Conservation (phyloP, 2,797 vertebrate species). For the Danio albolineatus region DNA sequence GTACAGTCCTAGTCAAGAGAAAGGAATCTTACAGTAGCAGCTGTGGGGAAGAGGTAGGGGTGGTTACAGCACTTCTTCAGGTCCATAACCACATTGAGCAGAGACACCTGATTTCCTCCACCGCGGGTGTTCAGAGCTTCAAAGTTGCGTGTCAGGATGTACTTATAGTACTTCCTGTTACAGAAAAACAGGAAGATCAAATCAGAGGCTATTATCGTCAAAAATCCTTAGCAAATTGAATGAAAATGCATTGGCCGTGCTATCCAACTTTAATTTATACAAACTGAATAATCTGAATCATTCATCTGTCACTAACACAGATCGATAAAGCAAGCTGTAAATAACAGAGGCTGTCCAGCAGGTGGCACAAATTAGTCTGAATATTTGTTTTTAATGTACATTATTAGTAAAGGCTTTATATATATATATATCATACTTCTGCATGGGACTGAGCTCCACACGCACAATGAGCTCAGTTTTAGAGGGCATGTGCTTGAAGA, state of each 20-base stretch:
- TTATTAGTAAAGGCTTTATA: background rate
- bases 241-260: background rate
- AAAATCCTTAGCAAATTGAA: background rate
- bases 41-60: constrained; percentile 97
- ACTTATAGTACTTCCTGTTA: constrained; percentile 97
- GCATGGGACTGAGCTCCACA: constrained; percentile 97
- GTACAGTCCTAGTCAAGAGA: background rate
- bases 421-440: constrained; percentile 84
- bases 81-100: constrained; percentile 99
- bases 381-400: background rate
- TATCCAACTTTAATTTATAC: background rate
- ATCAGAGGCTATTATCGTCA: background rate
- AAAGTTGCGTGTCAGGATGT: constrained; percentile 97
- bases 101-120: constrained; percentile 96
- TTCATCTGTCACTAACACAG: background rate
- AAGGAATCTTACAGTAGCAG: constrained; percentile 85
- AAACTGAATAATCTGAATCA: background rate
- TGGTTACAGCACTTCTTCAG: constrained; percentile 99
- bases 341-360: constrained; percentile 12
- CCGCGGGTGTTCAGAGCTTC: constrained; percentile 97
- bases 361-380: constrained; percentile 10
- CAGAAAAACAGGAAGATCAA: constrained; percentile 39
- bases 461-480: constrained; percentile 97
- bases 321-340: constrained; percentile 2
- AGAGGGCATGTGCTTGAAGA: constrained; percentile 99